Base-by-base conservation (phyloP, 2,888 invertebrate species). In the Chrysodeixis includens region DNA sequence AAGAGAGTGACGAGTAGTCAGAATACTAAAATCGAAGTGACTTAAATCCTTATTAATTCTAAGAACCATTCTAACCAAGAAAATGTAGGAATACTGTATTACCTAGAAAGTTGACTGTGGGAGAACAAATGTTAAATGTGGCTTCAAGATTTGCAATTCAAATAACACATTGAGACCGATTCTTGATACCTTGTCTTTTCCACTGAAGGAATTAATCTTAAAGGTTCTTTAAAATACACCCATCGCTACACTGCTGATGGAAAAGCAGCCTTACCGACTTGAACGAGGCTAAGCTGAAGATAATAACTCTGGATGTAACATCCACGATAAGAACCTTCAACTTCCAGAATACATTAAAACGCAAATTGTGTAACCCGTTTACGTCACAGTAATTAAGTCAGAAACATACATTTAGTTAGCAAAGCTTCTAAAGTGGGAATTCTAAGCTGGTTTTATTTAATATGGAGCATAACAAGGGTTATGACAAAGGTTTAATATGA, bases 401-500 rank as follows among this genome's bases (percentile, higher is more conserved):
- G n/a, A 40, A 40, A 40, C 40, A 40, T 35, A 35, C 40, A 40
- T 40, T 40, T 40, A 6, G n/a, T 40, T n/a, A 40, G 40, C n/a
- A 40, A 40, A 40, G 40, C 40, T 40, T n/a, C n/a, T 40, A 40
- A 40, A 40, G 40, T 40, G n/a, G 5, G 40, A n/a, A 40, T 40
- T 40, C n/a, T 40, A 40, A 40, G 40, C 40, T 40, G n/a, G 40
- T 40, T 46, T 26, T 14, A 30, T 20, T 52, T 20, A 14, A 7
- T 66, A 18, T 26, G n/a, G 16, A 5, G 26, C 5, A 62, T 14
- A 58, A 56, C 18, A 35, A 56, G 14, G n/a, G 55, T 16, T 69
- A 14, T 22, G 55, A 52, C 44, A n/a, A 4, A 53, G 46, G 40
- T 56, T 40, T 40, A 54, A 49, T 51, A 57, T 12, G 14, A 20